Base-by-base conservation (phyloP, 2,797 vertebrate genomes). In the Microctenopoma stevenorrisi region DNA sequence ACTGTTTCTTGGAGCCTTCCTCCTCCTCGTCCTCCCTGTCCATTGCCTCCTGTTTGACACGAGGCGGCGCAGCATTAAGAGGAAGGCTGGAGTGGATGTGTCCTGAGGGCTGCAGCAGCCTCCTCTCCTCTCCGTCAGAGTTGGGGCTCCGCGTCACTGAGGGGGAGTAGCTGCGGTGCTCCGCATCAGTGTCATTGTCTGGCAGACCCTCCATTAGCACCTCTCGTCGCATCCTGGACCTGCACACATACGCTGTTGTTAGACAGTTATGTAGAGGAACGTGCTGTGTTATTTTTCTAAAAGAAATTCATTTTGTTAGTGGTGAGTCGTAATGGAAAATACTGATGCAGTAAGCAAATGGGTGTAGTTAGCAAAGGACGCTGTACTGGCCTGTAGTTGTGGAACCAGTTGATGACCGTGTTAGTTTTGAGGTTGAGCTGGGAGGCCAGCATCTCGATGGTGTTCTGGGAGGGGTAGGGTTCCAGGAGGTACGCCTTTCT, bases 381-480 rank as follows among this genome's bases (percentile, higher is more conserved):
- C 1, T 28, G 42, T 28, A 88, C 91, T 88, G 81, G 95, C 98
- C 98, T 98, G 95, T 99, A 99, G 91, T 99, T 99, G 91, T 99
- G 98, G 92, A 99, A 99, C 98, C 98, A 99, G 92, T 99, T 99
- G 94, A 99, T 98, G 91, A 99, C 98, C 0, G 98, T 99, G 94
- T 98, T 99, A 83, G 97, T 99, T 90, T 96, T 98, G 79, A 99
- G 97, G 86, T 96, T 96, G 81, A 99, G 97, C 87, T 97, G 96
- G 30, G 96, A 94, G 14, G 98, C 97, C 44, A 99, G 94, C 72
- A 96, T 91, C 91, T 99, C 98, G 0, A 99, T 99, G 81, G 97
- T 99, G 90, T 97, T 97, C 88, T 99, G 98, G 0, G 98, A 98
- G 1, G 98, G 98, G 89, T 99, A 99, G 0, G 98, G 98, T 81